Base-by-base conservation (phyloP, 1,140 invertebrate species). In the Penaeus japonicus region DNA sequence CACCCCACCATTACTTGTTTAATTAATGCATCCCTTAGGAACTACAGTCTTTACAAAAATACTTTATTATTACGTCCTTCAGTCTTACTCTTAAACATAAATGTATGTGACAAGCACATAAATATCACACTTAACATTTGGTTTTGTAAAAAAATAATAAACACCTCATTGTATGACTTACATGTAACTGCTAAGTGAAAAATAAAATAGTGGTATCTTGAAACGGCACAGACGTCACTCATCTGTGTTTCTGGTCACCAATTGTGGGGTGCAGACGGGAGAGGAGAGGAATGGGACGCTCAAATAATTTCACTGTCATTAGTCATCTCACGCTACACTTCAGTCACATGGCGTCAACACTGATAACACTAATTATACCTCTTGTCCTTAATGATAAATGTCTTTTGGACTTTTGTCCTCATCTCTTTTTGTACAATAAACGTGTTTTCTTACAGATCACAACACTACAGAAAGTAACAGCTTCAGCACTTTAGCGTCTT, bases 81-180 rank as follows among this genome's bases (percentile, higher is more conserved):
- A 88, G 87, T 88, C 65, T 83, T 83, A 83, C 87, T 83, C 87
- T 88, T 88, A 88, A 85, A 88, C 87, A 83, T 88, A 88, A 88
- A 88, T 83, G 62, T 88, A 88, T 88, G 87, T 88, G 87, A 79
- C 87, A 88, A 88, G 87, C 87, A 88, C 87, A 88, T 88, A 88
- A 75, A 83, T 88, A 88, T 88, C 87, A 88, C 87, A 88, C 87
- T 83, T 79, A 88, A 88, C 87, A 88, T 88, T 88, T 88, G 87
- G 87, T 88, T 88, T 88, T 83, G 87, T 88, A 88, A 88, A 88
- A 88, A 88, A 88, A 88, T 88, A 88, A 88, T 88, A 88, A 88
- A 88, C 87, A 62, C 81, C 79, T 87, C 87, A 83, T 83, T 83
- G 80, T 83, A 39, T 75, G 87, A 88, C 80, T 88, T 84, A 83